Percentiles rank a stretch among this genome's conserved stretches.
phyloP scores from a whole-genome alignment of 1,140 invertebrate genomes.

The Lepidurus couesii region DNA sequence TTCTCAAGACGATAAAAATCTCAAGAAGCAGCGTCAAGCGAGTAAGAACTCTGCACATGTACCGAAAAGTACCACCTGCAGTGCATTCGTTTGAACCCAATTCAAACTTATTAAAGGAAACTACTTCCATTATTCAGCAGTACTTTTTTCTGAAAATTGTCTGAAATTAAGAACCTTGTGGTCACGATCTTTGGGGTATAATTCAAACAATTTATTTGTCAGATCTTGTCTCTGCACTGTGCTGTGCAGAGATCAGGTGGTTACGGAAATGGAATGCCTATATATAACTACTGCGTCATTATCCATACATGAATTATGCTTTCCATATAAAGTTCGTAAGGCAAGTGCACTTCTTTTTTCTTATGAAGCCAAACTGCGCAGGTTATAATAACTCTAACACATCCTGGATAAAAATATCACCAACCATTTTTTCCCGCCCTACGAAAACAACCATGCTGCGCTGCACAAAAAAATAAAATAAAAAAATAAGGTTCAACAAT shows the following conservation, averaged over 20 bases:
- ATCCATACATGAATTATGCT: neutral
- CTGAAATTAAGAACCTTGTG: too few species aligned
- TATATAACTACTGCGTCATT: neutral
- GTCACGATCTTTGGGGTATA: neutral
- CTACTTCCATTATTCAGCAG: too few species aligned
- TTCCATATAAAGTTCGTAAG: conserved; percentile 8
- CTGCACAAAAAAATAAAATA: neutral
- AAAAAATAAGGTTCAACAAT: too few species aligned
- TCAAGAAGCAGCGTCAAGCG: too few species aligned
- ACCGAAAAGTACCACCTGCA: too few species aligned
- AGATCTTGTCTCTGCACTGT: neutral
- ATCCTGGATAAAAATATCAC: conserved; percentile 18
- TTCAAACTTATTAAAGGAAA: too few species aligned
- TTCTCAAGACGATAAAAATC: too few species aligned
- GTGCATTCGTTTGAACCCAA: too few species aligned
- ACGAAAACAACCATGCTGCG: neutral
- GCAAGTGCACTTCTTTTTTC: conserved; percentile 15
- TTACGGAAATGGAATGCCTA: conserved; percentile 3
- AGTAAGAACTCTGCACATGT: too few species aligned
- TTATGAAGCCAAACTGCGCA: neutral
- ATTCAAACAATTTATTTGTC: conserved; percentile 20
- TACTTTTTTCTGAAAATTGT: too few species aligned
- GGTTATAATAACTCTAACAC: neutral
- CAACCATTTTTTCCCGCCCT: neutral
- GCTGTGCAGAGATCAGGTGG: neutral